Conservation (phyloP, 2,888 invertebrate genomes). For the Conops quadrifasciatus region DNA sequence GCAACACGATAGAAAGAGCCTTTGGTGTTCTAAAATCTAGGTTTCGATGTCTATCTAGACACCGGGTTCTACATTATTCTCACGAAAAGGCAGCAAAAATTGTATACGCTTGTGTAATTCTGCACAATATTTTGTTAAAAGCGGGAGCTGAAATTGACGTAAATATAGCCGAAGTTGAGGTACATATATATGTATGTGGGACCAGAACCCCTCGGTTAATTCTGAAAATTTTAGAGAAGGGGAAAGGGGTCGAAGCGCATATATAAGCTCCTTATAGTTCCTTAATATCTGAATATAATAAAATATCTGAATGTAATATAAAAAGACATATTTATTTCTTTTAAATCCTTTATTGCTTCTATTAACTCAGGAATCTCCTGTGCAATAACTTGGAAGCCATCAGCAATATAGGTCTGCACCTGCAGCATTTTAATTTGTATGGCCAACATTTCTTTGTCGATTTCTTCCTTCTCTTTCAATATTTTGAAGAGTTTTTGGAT, state of each 20-base stretch:
- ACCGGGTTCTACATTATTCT: slow-evolving; percentile 32
- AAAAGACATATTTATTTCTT: neutral
- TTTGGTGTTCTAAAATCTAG: slow-evolving; percentile 36
- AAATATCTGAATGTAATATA: neutral
- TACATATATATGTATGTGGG: too few species aligned
- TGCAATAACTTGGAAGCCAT: neutral
- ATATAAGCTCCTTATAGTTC: neutral
- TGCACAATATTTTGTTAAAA: slow-evolving; percentile 33
- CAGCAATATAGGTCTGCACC: neutral
- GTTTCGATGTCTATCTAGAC: slow-evolving; percentile 34
- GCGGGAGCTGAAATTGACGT: neutral
- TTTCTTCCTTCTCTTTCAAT: neutral
- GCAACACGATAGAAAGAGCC: slow-evolving; percentile 31
- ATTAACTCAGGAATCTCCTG: neutral
- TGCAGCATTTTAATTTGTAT: neutral
- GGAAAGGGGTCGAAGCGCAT: neutral
- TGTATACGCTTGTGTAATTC: slow-evolving; percentile 31
- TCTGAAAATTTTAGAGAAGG: neutral
- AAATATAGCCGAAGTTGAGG: too few species aligned
- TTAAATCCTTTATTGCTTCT: neutral
- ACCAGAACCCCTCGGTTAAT: too few species aligned
- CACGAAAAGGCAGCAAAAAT: slow-evolving; percentile 32
- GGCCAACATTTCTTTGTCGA: neutral
- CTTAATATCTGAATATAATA: too few species aligned
- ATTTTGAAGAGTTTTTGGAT: neutral